These are phyloP conservation scores for Eupsittula cactorum DNA, from an alignment of 2,113 vertebrate genomes.

Conservation along the genomic window DNA sequence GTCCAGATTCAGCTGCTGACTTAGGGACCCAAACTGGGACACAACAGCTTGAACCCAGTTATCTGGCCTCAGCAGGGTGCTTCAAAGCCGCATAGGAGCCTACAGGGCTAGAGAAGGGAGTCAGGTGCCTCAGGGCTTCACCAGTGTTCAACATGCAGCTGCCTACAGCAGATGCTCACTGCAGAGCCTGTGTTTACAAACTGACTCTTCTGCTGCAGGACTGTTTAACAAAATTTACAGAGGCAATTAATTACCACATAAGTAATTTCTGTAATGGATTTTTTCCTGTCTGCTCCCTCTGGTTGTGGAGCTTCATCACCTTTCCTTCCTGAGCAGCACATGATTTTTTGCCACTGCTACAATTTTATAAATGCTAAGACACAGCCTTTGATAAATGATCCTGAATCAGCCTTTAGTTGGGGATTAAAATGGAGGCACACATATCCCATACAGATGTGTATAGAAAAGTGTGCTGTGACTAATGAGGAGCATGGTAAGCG, in stretches of 20 bases:
- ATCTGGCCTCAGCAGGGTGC: neutral
- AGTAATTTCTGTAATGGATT: neutral
- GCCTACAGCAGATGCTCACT: neutral
- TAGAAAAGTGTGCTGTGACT: neutral
- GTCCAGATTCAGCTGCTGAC: neutral
- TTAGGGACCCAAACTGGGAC: neutral
- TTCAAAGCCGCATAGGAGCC: neutral
- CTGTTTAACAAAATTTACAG: neutral
- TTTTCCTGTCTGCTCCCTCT: neutral
- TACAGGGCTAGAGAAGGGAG: neutral
- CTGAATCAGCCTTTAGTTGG: neutral
- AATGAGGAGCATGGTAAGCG: fast-evolving
- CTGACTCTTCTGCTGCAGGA: neutral
- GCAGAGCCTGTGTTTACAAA: neutral
- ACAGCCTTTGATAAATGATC: neutral
- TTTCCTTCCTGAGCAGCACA: neutral
- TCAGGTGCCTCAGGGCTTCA: neutral
- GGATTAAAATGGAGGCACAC: neutral
- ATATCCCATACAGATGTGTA: neutral
- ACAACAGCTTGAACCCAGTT: neutral
- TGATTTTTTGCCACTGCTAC: neutral
- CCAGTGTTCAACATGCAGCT: neutral
- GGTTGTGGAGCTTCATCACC: neutral
- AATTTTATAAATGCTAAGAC: neutral
- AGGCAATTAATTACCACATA: neutral